Conservation (phyloP, 2,797 vertebrate genomes). For the Paramormyrops hopkinsi region DNA sequence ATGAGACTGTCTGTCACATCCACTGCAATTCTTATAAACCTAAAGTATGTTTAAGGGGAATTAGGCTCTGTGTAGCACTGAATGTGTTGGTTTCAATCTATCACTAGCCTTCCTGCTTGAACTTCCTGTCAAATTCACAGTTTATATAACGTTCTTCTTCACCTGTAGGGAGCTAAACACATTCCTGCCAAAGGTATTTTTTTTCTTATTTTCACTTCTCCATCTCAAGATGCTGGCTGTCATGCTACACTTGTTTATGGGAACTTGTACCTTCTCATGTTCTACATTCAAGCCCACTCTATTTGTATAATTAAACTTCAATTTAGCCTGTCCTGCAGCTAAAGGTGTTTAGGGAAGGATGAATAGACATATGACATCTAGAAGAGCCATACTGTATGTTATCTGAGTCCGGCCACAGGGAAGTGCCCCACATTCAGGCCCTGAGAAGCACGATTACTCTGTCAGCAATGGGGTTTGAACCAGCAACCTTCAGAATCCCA, state of each 20-base stretch:
- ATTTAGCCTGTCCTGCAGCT: background rate
- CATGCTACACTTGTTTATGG: background rate
- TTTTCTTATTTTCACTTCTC: background rate
- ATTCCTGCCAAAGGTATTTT: background rate
- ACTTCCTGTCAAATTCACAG: background rate
- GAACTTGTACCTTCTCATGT: background rate
- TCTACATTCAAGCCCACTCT: background rate
- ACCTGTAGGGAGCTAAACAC: background rate
- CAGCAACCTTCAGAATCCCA: background rate
- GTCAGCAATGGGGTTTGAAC: background rate
- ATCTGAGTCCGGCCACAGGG: background rate
- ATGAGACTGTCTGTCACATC: background rate
- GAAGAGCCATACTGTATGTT: background rate
- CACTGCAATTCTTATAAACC: background rate
- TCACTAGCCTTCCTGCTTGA: background rate
- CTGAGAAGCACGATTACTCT: background rate
- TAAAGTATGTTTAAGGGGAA: background rate
- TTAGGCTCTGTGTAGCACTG: background rate
- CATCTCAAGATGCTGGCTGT: background rate
- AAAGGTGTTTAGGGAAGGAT: background rate
- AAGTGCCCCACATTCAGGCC: background rate
- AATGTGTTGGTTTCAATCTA: background rate
- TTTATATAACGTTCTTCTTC: background rate
- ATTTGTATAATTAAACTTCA: background rate
- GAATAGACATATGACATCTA: background rate